These are phyloP conservation scores for Notamacropus eugenii DNA, from an alignment of 2,797 vertebrate species.

Conservation along the genomic window DNA sequence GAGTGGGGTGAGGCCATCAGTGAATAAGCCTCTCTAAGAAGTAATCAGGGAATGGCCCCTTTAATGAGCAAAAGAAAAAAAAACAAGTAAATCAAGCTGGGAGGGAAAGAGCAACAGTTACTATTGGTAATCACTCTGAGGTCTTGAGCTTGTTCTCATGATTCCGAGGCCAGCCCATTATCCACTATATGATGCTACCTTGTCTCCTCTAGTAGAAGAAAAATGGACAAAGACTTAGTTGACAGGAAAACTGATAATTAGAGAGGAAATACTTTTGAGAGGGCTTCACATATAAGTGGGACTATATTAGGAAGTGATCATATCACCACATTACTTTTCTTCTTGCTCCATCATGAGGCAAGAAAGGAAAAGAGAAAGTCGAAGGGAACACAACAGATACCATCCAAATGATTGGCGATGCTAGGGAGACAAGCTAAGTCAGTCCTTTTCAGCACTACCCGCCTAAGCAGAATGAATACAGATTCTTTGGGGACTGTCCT, in stretches of 20 bases:
- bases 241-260: neutral
- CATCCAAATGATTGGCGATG: neutral
- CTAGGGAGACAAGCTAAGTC: neutral
- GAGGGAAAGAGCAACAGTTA: too few species aligned
- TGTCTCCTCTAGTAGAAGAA: neutral
- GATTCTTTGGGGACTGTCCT: neutral
- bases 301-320: neutral
- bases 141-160: neutral
- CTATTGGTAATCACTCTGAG: neutral
- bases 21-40: too few species aligned
- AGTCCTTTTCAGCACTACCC: neutral
- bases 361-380: neutral
- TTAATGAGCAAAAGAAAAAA: too few species aligned
- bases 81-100: too few species aligned
- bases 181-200: neutral
- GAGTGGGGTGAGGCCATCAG: too few species aligned
- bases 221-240: neutral
- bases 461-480: neutral
- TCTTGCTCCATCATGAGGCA: slow-evolving; percentile 2
- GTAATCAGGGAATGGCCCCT: too few species aligned
- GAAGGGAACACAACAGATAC: neutral
- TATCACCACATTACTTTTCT: neutral
- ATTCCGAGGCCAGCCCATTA: neutral
- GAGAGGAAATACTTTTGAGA: neutral
- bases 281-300: neutral